Conservation (phyloP, 2,113 vertebrate species). For the Panthera tigris region DNA sequence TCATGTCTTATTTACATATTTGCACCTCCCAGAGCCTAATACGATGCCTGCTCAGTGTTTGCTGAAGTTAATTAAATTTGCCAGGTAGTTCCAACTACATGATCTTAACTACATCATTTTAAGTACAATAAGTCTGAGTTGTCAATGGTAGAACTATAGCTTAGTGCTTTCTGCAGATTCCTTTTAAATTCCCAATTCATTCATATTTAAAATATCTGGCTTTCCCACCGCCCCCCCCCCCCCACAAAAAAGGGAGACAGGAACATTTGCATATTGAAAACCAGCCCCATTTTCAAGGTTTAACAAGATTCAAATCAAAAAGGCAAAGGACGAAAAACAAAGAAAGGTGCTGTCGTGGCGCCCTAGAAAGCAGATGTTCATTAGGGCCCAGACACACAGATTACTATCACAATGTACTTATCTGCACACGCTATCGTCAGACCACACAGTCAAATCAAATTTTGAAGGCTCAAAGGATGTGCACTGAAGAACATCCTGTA, state of each 20-base stretch:
- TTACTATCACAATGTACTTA: slow-evolving; percentile 62
- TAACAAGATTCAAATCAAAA: slow-evolving; percentile 73
- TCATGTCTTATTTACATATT: neutral
- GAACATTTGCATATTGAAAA: slow-evolving; percentile 63
- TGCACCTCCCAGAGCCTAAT: neutral
- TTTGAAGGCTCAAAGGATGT: slow-evolving; percentile 71
- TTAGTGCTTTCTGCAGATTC: neutral
- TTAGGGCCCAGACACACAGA: slow-evolving; percentile 69
- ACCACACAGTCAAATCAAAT: slow-evolving; percentile 75
- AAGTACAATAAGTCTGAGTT: neutral
- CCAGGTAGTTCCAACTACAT: neutral
- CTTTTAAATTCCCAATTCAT: slow-evolving; percentile 50
- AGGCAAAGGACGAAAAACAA: slow-evolving; percentile 67
- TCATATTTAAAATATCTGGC: slow-evolving; percentile 58
- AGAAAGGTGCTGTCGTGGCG: slow-evolving; percentile 52
- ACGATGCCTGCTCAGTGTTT: neutral
- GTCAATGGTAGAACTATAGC: slow-evolving; percentile 13
- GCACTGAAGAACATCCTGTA: slow-evolving; percentile 59
- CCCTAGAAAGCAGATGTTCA: slow-evolving; percentile 73
- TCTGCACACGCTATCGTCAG: slow-evolving; percentile 68
- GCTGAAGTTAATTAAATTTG: slow-evolving; percentile 19
- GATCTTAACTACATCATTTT: neutral
- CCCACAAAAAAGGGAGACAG: neutral
- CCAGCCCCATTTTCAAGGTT: slow-evolving; percentile 42
- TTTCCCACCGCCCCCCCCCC: rapidly evolving